A percentile compares a stretch with the other conserved stretches of the same genome.
phyloP scores from a whole-genome alignment of 2,888 invertebrate species.

The Pandemis heparana region DNA sequence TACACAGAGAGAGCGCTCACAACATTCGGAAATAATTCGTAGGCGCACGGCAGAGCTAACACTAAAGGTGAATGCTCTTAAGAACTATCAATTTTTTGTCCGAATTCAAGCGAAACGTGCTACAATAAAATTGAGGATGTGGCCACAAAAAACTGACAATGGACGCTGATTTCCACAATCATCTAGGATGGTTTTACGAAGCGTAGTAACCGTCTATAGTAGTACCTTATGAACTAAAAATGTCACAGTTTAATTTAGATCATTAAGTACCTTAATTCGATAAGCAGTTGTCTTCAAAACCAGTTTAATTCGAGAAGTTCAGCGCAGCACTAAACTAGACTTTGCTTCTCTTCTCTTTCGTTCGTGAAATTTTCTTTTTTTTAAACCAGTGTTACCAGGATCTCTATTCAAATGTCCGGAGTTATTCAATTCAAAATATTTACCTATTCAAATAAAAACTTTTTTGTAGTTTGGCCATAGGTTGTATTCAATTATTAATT shows the following conservation, averaged over 20 bases:
- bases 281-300: conserved; percentile 18
- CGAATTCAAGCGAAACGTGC: conserved; percentile 81
- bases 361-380: conserved; percentile 23
- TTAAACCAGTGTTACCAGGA: conserved; percentile 8
- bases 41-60: conserved; percentile 56
- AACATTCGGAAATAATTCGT: conserved; percentile 9
- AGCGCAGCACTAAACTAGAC: conserved; percentile 4
- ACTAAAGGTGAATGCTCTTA: conserved; percentile 64
- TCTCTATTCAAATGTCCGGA: neutral
- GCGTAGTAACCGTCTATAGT: neutral
- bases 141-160: conserved; percentile 83
- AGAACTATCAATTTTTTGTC: conserved; percentile 71
- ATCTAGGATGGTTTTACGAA: conserved; percentile 10
- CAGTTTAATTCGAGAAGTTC: conserved; percentile 24
- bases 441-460: too few relatives aligned
- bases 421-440: neutral
- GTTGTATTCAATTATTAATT: too few relatives aligned
- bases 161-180: conserved; percentile 56
- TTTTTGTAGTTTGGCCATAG: too few relatives aligned
- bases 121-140: conserved; percentile 81
- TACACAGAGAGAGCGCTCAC: neutral
- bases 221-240: neutral
- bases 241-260: neutral
- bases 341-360: conserved; percentile 16
- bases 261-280: conserved; percentile 21